These are phyloP conservation scores for Pachypeltis micranthus DNA, from an alignment of 1,140 invertebrate genomes.

Conservation along the genomic window DNA sequence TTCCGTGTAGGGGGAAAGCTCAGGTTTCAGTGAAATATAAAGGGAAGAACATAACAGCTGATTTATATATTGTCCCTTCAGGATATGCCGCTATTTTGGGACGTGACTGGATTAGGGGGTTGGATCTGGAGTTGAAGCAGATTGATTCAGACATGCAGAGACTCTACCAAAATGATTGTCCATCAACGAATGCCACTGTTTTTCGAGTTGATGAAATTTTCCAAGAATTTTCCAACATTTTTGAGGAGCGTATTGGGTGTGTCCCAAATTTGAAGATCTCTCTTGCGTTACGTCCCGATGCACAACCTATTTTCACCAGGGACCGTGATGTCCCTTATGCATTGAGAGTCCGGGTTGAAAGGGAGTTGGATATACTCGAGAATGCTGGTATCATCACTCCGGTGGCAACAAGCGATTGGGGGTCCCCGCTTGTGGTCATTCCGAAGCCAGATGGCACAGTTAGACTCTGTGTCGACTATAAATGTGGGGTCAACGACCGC, in stretches of 20 bases:
- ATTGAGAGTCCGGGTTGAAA: conserved; percentile 32
- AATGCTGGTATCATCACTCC: conserved; percentile 27
- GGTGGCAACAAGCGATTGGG: conserved; percentile 33
- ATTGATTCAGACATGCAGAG: neutral
- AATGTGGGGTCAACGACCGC: conserved; percentile 13
- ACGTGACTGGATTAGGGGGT: neutral
- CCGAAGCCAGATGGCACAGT: conserved; percentile 33
- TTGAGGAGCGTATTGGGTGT: neutral
- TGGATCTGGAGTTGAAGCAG: neutral
- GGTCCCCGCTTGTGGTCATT: conserved; percentile 34
- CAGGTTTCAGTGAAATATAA: neutral
- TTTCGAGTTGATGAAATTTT: neutral
- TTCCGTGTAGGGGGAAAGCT: neutral
- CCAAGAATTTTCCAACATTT: neutral
- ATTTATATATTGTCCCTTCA: neutral
- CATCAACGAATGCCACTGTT: neutral
- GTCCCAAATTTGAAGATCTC: conserved; percentile 15
- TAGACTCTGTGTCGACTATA: conserved; percentile 35
- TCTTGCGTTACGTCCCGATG: neutral
- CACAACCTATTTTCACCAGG: conserved; percentile 30
- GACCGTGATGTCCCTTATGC: conserved; percentile 34
- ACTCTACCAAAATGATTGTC: neutral
- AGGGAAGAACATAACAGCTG: neutral
- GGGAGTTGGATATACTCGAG: conserved; percentile 27
- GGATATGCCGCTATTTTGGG: neutral